Evolutionary conservation across 2,888 invertebrate species (phyloP).

Genomic region (Lasius platythorax): DNA sequence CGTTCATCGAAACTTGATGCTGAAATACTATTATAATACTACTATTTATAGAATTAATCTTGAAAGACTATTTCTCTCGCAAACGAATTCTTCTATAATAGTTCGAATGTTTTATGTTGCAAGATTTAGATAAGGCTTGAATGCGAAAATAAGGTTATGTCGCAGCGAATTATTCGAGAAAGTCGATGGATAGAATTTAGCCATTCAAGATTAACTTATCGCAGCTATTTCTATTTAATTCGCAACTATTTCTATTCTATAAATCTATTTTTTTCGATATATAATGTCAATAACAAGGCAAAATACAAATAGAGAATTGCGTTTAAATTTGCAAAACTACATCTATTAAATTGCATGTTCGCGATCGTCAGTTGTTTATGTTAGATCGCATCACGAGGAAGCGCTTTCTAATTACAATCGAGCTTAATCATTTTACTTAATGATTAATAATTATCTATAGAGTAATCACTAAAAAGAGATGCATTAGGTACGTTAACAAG

Average conservation of each 20-base stretch:
- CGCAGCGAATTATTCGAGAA: background rate
- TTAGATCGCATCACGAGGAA: constrained; percentile 21
- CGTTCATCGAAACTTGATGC: constrained; percentile 19
- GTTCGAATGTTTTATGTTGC: background rate
- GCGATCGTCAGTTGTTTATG: constrained; percentile 15
- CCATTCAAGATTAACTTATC: constrained; percentile 49
- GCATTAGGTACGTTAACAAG: constrained; percentile 32
- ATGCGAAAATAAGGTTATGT: background rate
- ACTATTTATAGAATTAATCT: constrained; percentile 41
- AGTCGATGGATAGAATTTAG: background rate
- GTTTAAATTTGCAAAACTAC: constrained; percentile 33
- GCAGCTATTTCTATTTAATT: constrained; percentile 34
- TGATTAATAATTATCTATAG: constrained; percentile 17
- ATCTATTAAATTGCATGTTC: constrained; percentile 2
- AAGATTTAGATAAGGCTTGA: background rate
- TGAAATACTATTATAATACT: background rate
- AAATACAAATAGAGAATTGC: constrained; percentile 25
- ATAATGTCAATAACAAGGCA: background rate
- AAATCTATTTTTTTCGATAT: constrained; percentile 10
- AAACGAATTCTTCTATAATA: background rate
- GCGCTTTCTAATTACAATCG: constrained; percentile 37
- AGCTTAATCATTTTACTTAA: constrained; percentile 23
- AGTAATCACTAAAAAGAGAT: constrained; percentile 35
- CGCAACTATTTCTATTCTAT: constrained; percentile 14
- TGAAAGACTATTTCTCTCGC: constrained; percentile 40